phyloP scores from a whole-genome alignment of 2,797 vertebrate genomes.

The Salmo trutta region DNA sequence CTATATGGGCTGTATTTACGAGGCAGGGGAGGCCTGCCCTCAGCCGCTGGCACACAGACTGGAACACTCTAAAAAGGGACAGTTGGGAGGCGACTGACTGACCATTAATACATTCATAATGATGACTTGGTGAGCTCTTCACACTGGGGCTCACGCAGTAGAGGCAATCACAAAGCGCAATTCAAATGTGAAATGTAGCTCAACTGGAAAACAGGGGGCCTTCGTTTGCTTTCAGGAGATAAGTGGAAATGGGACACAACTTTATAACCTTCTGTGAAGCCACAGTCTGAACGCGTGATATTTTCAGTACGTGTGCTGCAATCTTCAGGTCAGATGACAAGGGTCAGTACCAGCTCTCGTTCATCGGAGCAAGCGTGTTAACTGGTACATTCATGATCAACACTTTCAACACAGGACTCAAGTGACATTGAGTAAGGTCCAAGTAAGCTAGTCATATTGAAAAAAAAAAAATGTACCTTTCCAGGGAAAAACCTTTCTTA shows the following conservation, averaged over 20 bases:
- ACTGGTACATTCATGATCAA: background rate
- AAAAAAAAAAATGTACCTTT: background rate
- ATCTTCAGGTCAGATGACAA: background rate
- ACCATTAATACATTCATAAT: background rate
- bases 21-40: background rate
- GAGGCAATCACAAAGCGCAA: background rate
- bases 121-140: background rate
- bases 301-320: too few relatives aligned
- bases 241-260: background rate
- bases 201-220: background rate
- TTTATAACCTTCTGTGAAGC: too few relatives aligned
- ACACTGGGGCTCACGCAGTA: background rate
- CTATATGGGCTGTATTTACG: background rate
- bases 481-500: background rate
- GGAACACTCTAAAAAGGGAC: background rate
- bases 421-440: too few relatives aligned
- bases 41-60: background rate
- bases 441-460: background rate
- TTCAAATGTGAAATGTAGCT: background rate
- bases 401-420: background rate
- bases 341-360: background rate
- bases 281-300: too few relatives aligned
- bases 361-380: background rate
- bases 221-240: background rate
- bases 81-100: background rate